Conservation (phyloP, 1,140 invertebrate species). For the Aplysia californica region DNA sequence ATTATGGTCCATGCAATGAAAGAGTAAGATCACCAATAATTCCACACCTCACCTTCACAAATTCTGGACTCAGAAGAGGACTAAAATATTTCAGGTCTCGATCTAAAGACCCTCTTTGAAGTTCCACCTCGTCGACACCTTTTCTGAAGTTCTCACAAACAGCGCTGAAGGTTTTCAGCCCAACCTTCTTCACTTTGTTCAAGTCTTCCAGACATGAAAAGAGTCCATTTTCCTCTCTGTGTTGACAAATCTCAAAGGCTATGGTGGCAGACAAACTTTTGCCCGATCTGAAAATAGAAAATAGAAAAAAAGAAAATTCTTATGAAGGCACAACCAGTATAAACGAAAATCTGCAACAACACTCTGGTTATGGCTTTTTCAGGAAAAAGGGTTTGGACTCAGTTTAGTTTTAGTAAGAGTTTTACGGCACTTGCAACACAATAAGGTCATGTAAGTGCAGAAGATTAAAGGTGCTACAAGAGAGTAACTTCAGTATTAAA, state of each 20-base stretch:
- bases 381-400: too few relatives aligned
- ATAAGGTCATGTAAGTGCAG: too few relatives aligned
- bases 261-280: neutral
- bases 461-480: too few relatives aligned
- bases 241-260: neutral
- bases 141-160: neutral
- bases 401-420: too few relatives aligned
- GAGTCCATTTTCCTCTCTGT: neutral
- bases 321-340: too few relatives aligned
- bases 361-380: too few relatives aligned
- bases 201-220: neutral
- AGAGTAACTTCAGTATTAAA: too few relatives aligned
- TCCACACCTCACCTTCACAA: slow-evolving; percentile 12
- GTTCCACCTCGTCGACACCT: neutral
- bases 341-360: too few relatives aligned
- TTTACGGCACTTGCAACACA: too few relatives aligned
- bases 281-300: neutral
- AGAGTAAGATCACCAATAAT: too few relatives aligned
- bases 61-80: neutral
- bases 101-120: neutral
- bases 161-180: neutral
- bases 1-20: too few relatives aligned
- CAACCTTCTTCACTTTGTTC: neutral
- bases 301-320: neutral
- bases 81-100: neutral